Evolutionary conservation across 2,113 vertebrate species (phyloP), one percentile per base, ranked within the genome.

Genomic region (Catharus fuscescens): DNA sequence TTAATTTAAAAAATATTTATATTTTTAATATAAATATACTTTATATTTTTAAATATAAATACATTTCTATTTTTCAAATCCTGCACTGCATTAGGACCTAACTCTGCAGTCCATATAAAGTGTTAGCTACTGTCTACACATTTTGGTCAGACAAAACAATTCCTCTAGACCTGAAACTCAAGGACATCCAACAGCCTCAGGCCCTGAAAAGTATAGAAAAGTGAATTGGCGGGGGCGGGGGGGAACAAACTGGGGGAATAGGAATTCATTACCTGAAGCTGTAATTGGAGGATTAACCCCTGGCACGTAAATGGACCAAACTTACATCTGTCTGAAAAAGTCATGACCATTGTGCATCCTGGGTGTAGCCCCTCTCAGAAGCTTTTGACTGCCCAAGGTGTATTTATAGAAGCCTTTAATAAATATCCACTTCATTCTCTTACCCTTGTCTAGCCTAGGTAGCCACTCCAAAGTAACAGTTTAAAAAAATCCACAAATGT

Each of bases 331-430:
- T 36, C 12, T 45, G 50, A 66, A 45, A 54, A 66, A 15, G 32
- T 45, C 8, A 0, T 45, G 20, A 15, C 26, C 20, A 54, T 31
- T 0, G 1, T 66, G 40, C 40, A 45, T 9, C 40, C 9, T 15
- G 32, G 32, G 16, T 24, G 12, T 15, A 19, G 12, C 0, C 14
- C 25, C 48, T 14, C 24, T 34, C 0, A 0, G 12, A 56, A 32
- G 40, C 8, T 45, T 80, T 20, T 36, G 20, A 31, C 16, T 66
- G 26, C 10, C 26, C 50, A 36, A 56, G 6, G 21, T 25, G 40
- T 14, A 10, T 20, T n/a, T 66, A 6, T 20, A 6, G n/a, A 36
- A 56, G 26, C 20, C 13, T 66, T 56, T 25, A 80, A 45, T 24
- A 56, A 80, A 47, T 13, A 47, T 3, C 5, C 16, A 12, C 20